phyloP scores from a whole-genome alignment of 1,140 invertebrate genomes.

The Ptiloglossa arizonensis region DNA sequence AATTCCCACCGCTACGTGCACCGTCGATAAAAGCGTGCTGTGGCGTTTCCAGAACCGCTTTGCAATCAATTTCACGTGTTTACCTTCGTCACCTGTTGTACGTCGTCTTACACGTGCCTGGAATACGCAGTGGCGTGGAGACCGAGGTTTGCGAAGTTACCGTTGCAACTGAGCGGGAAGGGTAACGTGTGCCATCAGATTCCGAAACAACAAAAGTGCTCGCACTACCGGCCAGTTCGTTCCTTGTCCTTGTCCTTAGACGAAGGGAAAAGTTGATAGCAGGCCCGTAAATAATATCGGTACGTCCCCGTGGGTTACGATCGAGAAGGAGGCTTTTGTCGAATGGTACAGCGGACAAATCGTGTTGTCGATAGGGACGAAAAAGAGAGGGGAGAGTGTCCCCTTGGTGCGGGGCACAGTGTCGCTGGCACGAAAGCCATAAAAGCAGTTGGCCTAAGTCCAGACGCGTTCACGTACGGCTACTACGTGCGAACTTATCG shows the following conservation, averaged over 20 bases:
- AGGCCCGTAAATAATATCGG: slow-evolving; percentile 12
- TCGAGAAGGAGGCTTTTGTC: slow-evolving; percentile 30
- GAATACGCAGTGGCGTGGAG: background rate
- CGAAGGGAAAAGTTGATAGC: slow-evolving; percentile 23
- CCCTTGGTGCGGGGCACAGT: background rate
- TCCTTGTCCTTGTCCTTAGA: too few species aligned
- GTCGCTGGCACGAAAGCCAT: slow-evolving; percentile 54
- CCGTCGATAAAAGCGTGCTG: background rate
- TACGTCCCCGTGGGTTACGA: slow-evolving; percentile 27
- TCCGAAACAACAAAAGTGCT: slow-evolving; percentile 10
- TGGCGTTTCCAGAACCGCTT: background rate
- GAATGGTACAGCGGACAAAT: slow-evolving; percentile 59
- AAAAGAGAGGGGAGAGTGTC: slow-evolving; percentile 13
- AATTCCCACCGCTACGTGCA: background rate
- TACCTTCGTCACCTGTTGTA: slow-evolving; percentile 44
- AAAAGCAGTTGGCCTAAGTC: slow-evolving; percentile 66
- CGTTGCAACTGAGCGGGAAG: background rate
- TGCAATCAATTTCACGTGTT: slow-evolving; percentile 21
- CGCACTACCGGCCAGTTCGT: background rate
- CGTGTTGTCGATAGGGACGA: slow-evolving; percentile 54
- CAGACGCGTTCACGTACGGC: slow-evolving; percentile 44
- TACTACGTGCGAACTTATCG: slow-evolving; percentile 61
- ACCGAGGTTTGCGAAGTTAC: background rate
- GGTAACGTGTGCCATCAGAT: background rate
- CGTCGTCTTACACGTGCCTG: slow-evolving; percentile 18